Conservation (phyloP, 2,113 vertebrate genomes). For the Capreolus pygargus region DNA sequence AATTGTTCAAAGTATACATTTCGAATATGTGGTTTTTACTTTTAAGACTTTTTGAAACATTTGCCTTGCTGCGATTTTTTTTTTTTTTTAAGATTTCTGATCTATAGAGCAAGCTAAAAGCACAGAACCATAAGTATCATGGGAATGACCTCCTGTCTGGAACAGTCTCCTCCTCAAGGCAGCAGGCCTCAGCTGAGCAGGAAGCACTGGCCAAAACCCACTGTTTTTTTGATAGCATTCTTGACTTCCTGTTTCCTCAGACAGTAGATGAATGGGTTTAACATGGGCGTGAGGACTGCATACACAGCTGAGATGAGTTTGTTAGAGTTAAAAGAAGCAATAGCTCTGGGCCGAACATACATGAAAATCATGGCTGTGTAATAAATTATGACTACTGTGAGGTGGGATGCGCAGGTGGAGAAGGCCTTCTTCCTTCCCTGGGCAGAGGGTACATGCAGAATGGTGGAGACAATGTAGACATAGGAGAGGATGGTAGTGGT, state of each 20-base stretch:
- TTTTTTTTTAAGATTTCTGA: not conserved
- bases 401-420: slow-evolving; percentile 72
- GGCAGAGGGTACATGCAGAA: slow-evolving; percentile 62
- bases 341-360: slow-evolving; percentile 68
- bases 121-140: not conserved
- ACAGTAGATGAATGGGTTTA: slow-evolving; percentile 77
- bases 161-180: not conserved
- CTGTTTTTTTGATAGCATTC: slow-evolving; percentile 50
- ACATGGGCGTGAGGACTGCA: slow-evolving; percentile 46
- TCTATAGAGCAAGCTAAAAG: not conserved
- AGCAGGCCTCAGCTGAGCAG: not conserved
- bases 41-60: not conserved
- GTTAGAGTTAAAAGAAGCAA: slow-evolving; percentile 67
- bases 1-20: not conserved
- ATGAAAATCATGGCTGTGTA: slow-evolving; percentile 76
- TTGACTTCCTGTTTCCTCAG: slow-evolving; percentile 77
- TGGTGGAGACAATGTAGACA: slow-evolving; percentile 67
- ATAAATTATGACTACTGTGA: slow-evolving; percentile 70
- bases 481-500: slow-evolving; percentile 68
- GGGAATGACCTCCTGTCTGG: not conserved
- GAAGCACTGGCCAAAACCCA: not conserved
- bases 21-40: not conserved
- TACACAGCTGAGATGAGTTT: slow-evolving; percentile 65
- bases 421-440: slow-evolving; percentile 68
- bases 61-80: not conserved